Evolutionary conservation across 2,113 vertebrate genomes (phyloP).

Genomic region (Salvator merianae): DNA sequence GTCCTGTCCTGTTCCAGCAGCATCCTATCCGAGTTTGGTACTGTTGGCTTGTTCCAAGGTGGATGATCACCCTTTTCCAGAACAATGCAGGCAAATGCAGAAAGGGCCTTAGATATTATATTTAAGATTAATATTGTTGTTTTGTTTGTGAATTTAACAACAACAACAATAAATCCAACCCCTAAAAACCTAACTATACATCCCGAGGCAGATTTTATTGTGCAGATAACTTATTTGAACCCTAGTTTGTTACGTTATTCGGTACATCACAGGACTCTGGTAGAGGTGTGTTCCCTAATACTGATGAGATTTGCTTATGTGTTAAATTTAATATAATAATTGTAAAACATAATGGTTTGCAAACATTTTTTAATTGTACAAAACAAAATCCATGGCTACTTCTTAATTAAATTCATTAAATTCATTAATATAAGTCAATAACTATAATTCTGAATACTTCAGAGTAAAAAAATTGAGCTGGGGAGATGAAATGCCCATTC

Average conservation of each 20-base stretch:
- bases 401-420: neutral
- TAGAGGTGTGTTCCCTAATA: neutral
- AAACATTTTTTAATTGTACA: neutral
- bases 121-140: no score
- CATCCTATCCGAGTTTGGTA: no score
- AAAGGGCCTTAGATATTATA: no score
- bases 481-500: neutral
- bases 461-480: neutral
- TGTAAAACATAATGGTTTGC: neutral
- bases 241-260: slow-evolving; percentile 49
- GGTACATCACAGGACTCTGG: neutral
- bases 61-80: no score
- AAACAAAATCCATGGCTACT: neutral
- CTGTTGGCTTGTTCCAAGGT: no score
- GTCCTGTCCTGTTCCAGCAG: no score
- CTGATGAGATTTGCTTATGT: no score
- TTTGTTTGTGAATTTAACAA: no score
- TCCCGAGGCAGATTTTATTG: slow-evolving; percentile 29
- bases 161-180: no score
- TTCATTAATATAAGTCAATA: neutral
- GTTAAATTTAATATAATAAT: neutral
- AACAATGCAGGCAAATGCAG: no score
- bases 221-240: slow-evolving; percentile 40
- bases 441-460: neutral
- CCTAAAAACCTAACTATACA: slow-evolving; percentile 34